Conservation (phyloP, 2,113 vertebrate species). For the Probosciger aterrimus region DNA sequence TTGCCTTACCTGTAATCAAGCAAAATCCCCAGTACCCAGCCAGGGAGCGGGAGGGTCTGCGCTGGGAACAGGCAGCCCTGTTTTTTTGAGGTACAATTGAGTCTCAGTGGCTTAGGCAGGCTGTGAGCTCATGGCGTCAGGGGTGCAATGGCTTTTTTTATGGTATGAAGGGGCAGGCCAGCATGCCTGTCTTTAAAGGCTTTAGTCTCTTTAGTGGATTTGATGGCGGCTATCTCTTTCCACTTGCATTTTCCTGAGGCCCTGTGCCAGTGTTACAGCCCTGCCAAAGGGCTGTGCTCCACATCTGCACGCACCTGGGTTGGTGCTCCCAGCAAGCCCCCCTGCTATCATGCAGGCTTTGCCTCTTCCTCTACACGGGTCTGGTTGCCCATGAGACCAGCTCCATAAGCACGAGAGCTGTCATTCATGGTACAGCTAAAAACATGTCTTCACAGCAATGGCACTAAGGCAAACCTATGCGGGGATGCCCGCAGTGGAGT, state of each 20-base stretch:
- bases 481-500: neutral
- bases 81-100: neutral
- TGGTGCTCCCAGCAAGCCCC: too few relatives aligned
- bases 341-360: neutral
- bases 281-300: too few relatives aligned
- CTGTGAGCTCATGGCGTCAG: fast-evolving
- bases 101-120: fast-evolving
- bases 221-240: fast-evolving
- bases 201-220: neutral
- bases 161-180: fast-evolving
- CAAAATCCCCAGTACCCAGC: fast-evolving
- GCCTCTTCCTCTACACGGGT: fast-evolving
- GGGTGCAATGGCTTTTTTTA: fast-evolving
- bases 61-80: fast-evolving
- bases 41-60: fast-evolving
- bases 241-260: neutral
- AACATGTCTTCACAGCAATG: fast-evolving
- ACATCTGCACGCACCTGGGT: fast-evolving
- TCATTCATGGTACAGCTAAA: fast-evolving
- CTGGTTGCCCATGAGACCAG: fast-evolving
- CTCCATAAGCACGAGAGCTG: neutral
- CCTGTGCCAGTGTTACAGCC: too few relatives aligned
- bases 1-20: fast-evolving
- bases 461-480: fast-evolving
- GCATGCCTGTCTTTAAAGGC: fast-evolving